Conservation (phyloP, 2,888 invertebrate species). For the Globia sparganii region DNA sequence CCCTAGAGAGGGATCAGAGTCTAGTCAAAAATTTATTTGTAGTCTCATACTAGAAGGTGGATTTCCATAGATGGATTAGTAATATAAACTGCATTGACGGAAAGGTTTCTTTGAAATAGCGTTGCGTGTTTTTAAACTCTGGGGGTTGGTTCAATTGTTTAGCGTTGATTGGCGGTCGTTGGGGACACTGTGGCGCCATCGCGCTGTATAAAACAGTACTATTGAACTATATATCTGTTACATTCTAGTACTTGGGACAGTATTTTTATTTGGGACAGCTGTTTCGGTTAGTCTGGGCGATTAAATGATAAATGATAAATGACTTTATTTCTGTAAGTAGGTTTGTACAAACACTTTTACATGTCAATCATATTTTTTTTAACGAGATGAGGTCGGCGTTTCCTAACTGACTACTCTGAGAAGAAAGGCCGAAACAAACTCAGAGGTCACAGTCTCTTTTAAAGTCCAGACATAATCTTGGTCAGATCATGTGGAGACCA, state of each 20-base stretch:
- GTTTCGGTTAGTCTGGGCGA: conserved; percentile 17
- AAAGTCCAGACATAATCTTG: no score
- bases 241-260: background rate
- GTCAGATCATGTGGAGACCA: no score
- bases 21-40: background rate
- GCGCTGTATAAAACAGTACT: conserved; percentile 61
- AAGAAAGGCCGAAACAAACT: no score
- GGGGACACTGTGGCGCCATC: conserved; percentile 77
- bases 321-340: no score
- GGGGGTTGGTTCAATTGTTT: conserved; percentile 65
- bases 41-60: conserved; percentile 11
- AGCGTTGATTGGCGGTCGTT: conserved; percentile 75
- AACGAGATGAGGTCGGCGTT: no score
- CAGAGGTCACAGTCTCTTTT: no score
- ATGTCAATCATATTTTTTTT: no score
- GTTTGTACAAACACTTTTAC: no score
- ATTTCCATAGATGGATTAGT: conserved; percentile 13
- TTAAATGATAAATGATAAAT: no score
- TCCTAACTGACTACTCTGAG: no score
- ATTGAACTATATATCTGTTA: conserved; percentile 25
- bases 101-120: conserved; percentile 67
- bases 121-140: conserved; percentile 72
- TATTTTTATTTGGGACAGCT: conserved; percentile 30
- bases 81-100: conserved; percentile 50
- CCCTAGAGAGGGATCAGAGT: background rate